Evolutionary conservation across 2,797 vertebrate species (phyloP).

Genomic region (Siniperca obscura): DNA sequence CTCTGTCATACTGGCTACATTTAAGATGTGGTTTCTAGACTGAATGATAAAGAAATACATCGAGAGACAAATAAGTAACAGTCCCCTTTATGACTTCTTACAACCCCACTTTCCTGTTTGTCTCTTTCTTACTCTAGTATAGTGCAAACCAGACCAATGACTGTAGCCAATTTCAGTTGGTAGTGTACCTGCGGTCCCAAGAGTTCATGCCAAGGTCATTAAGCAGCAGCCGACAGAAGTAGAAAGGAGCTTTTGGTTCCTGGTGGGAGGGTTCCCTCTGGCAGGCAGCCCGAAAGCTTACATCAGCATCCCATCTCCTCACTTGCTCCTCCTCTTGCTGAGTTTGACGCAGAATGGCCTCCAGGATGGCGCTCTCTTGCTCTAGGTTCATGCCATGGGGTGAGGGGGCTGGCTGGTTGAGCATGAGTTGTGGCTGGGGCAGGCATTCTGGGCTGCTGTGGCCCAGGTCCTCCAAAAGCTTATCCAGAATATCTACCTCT

Average conservation of each 20-base stretch:
- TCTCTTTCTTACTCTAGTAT: not conserved
- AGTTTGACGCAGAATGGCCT: conserved; percentile 89
- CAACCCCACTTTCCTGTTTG: not conserved
- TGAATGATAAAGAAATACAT: not conserved
- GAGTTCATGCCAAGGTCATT: conserved; percentile 98
- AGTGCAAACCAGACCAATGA: conserved; percentile 15
- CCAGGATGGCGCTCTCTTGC: conserved; percentile 89
- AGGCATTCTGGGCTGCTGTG: conserved; percentile 95
- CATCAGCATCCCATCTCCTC: conserved; percentile 79
- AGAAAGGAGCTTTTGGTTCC: conserved; percentile 92
- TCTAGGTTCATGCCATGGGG: conserved; percentile 91
- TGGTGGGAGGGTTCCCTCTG: conserved; percentile 87
- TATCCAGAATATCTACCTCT: conserved; percentile 89
- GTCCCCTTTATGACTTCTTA: not conserved
- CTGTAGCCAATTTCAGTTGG: not conserved
- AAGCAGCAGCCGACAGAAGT: conserved; percentile 94
- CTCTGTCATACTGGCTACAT: not conserved
- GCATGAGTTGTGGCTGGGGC: conserved; percentile 86
- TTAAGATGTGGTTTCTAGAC: conserved; percentile 7
- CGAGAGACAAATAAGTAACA: conserved; percentile 4
- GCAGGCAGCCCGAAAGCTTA: conserved; percentile 81
- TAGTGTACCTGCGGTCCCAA: conserved; percentile 95
- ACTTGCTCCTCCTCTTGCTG: conserved; percentile 89
- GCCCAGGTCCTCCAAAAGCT: conserved; percentile 91
- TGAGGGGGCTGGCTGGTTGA: conserved; percentile 91